Conservation (phyloP, 2,113 vertebrate species). For the Solea senegalensis region DNA sequence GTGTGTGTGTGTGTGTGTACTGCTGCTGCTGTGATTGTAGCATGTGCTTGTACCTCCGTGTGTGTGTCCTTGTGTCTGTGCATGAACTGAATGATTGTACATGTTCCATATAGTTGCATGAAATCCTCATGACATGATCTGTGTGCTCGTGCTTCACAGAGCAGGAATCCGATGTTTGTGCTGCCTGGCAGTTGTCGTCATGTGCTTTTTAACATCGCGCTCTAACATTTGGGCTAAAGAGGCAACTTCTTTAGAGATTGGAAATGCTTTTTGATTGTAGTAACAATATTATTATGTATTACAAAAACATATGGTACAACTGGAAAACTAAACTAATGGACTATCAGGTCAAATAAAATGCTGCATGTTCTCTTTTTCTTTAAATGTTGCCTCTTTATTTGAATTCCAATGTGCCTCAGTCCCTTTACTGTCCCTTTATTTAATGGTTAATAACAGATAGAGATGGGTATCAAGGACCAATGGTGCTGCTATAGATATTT, state of each 20-base stretch:
- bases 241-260: slow-evolving; percentile 44
- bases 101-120: slow-evolving; percentile 43
- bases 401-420: slow-evolving; percentile 4
- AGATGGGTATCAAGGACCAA: too few species aligned
- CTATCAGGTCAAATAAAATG: background rate
- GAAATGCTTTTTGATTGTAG: background rate
- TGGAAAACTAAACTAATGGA: background rate
- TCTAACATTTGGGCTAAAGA: slow-evolving; percentile 32
- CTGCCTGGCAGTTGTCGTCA: slow-evolving; percentile 5
- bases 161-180: slow-evolving; percentile 53
- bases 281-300: background rate
- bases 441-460: slow-evolving; percentile 2
- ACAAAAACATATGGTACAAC: background rate
- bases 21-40: slow-evolving; percentile 44
- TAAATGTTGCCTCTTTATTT: slow-evolving; percentile 49
- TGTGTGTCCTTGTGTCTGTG: slow-evolving; percentile 22
- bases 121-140: slow-evolving; percentile 17
- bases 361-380: background rate
- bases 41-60: slow-evolving; percentile 21
- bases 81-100: slow-evolving; percentile 15
- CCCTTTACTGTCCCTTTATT: slow-evolving; percentile 3
- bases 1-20: background rate
- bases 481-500: too few species aligned
- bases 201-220: slow-evolving; percentile 9
- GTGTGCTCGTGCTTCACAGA: background rate